These are phyloP conservation scores for Eristalinus sepulchralis DNA, from an alignment of 2,888 invertebrate genomes.

Conservation along the genomic window DNA sequence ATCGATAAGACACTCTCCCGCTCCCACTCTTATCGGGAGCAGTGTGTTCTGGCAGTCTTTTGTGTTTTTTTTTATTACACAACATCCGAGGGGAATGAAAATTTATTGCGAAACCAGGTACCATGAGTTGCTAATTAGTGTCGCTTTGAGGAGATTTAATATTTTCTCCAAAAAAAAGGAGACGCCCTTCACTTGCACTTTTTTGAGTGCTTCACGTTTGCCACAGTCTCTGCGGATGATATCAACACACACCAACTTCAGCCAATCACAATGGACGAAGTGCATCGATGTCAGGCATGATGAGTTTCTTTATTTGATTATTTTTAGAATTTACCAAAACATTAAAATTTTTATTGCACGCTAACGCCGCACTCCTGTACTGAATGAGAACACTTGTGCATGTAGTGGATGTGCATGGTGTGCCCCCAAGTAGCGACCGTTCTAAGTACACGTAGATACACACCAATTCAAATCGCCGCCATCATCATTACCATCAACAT, in stretches of 20 bases:
- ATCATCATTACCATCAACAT: conserved; percentile 43
- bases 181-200: conserved; percentile 17
- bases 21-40: conserved; percentile 24
- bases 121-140: neutral
- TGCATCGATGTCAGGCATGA: conserved; percentile 65
- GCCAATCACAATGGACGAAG: conserved; percentile 56
- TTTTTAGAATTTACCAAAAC: conserved; percentile 66
- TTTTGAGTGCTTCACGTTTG: neutral
- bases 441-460: conserved; percentile 9
- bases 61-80: conserved; percentile 29
- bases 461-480: conserved; percentile 16
- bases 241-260: conserved; percentile 19
- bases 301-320: conserved; percentile 63
- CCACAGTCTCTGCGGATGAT: conserved; percentile 18
- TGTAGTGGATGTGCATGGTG: conserved; percentile 41
- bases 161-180: conserved; percentile 33
- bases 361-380: conserved; percentile 14
- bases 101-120: conserved; percentile 15
- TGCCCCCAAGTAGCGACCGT: neutral
- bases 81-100: neutral
- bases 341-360: conserved; percentile 60
- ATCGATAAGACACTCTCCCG: conserved; percentile 35
- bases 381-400: conserved; percentile 37
- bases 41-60: conserved; percentile 19
- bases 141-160: neutral